Conservation (phyloP, 2,888 invertebrate species). For the Ariolimax columbianus region DNA sequence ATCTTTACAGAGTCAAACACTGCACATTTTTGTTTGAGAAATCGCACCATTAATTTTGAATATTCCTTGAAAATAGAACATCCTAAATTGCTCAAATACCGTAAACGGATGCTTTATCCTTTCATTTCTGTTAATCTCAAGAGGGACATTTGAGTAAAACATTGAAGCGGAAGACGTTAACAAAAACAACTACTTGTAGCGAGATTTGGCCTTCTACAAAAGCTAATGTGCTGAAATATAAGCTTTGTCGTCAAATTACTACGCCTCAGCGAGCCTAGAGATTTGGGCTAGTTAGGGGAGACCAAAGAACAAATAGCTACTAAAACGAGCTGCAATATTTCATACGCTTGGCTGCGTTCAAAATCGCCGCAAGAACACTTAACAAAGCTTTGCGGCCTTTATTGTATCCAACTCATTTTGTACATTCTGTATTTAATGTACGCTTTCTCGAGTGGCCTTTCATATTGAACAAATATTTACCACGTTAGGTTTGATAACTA, state of each 20-base stretch:
- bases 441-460: slow-evolving; percentile 29
- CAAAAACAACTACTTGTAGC: neutral
- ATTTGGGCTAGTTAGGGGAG: neutral
- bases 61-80: neutral
- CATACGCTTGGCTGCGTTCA: slow-evolving; percentile 20
- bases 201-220: neutral
- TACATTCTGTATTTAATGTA: neutral
- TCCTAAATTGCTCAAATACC: neutral
- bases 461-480: neutral
- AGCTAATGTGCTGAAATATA: neutral
- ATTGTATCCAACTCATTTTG: neutral
- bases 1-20: neutral
- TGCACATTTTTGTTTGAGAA: neutral
- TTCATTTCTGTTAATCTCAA: neutral
- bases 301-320: neutral
- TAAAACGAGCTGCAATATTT: slow-evolving; percentile 11
- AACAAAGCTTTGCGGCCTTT: neutral
- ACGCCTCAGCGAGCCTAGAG: slow-evolving; percentile 18
- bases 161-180: neutral
- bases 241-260: neutral
- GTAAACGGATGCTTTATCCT: neutral
- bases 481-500: neutral
- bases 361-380: neutral
- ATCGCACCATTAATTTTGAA: slow-evolving; percentile 9
- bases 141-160: neutral